Percentiles rank a stretch among this genome's conserved stretches.
Conservation (phyloP, 2,113 vertebrate species). For the Melanotaenia duboulayi region DNA sequence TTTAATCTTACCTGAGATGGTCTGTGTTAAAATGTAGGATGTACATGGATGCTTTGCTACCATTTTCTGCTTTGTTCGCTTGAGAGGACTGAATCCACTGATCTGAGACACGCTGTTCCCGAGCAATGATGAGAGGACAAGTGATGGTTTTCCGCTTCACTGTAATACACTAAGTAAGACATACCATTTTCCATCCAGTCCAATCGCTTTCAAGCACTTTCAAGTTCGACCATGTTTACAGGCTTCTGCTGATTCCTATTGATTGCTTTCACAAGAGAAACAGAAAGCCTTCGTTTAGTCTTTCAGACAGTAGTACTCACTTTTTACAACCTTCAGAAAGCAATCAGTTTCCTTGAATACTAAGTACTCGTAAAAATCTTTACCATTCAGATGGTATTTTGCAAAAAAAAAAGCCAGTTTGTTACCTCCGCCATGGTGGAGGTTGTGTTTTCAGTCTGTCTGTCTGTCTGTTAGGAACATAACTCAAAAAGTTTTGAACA, state of each 20-base stretch:
- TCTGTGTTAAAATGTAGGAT: neutral
- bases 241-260: slow-evolving; percentile 28
- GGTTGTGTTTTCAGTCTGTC: no score
- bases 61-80: slow-evolving; percentile 5
- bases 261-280: slow-evolving; percentile 51
- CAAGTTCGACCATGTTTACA: slow-evolving; percentile 27
- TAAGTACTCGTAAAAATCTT: slow-evolving; percentile 22
- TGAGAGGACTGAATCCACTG: neutral
- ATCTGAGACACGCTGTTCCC: neutral
- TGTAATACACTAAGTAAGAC: neutral
- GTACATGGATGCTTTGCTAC: neutral
- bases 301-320: slow-evolving; percentile 13
- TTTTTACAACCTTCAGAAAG: slow-evolving; percentile 23
- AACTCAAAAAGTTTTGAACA: no score
- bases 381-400: slow-evolving; percentile 29
- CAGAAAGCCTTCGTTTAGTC: slow-evolving; percentile 13
- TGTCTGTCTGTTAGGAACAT: no score
- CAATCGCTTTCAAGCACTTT: slow-evolving; percentile 39
- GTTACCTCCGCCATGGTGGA: no score
- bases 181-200: neutral
- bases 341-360: slow-evolving; percentile 36
- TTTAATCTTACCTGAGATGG: neutral
- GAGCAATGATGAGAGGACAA: neutral
- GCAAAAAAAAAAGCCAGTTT: slow-evolving; percentile 10
- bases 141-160: slow-evolving; percentile 18